Conservation (phyloP, 1,140 invertebrate genomes). For the Ceratina australensis region DNA sequence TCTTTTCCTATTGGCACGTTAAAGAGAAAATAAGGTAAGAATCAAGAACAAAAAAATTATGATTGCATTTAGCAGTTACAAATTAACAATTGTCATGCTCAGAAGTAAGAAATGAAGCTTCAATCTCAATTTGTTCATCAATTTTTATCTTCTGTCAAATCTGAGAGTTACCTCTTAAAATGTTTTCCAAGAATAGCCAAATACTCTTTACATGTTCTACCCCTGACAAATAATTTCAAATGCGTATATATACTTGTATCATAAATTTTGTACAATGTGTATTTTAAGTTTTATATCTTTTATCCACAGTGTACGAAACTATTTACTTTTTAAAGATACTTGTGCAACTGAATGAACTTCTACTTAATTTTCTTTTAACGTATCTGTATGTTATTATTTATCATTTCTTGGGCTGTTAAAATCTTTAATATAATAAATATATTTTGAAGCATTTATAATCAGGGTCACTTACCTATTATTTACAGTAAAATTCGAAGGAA, state of each 20-base stretch:
- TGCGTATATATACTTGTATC: slow-evolving; percentile 26
- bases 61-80: slow-evolving; percentile 5
- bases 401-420: not conserved
- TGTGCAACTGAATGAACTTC: slow-evolving; percentile 9
- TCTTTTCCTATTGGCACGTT: no score
- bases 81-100: no score
- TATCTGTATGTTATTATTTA: slow-evolving; percentile 25
- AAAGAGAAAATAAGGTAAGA: no score
- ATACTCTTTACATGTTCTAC: no score
- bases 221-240: slow-evolving; percentile 30
- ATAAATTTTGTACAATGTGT: slow-evolving; percentile 12
- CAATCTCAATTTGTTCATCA: no score
- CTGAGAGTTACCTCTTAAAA: no score
- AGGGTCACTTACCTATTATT: not conserved
- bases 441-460: not conserved
- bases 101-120: no score
- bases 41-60: no score
- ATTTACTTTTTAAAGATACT: slow-evolving; percentile 19
- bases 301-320: not conserved
- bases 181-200: no score
- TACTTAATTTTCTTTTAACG: slow-evolving; percentile 18
- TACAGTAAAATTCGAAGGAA: no score
- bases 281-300: slow-evolving; percentile 23
- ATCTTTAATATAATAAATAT: slow-evolving; percentile 9
- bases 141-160: no score